These are phyloP conservation scores for Emydocephalus ijimae DNA, from an alignment of 2,113 vertebrate genomes.

Conservation along the genomic window DNA sequence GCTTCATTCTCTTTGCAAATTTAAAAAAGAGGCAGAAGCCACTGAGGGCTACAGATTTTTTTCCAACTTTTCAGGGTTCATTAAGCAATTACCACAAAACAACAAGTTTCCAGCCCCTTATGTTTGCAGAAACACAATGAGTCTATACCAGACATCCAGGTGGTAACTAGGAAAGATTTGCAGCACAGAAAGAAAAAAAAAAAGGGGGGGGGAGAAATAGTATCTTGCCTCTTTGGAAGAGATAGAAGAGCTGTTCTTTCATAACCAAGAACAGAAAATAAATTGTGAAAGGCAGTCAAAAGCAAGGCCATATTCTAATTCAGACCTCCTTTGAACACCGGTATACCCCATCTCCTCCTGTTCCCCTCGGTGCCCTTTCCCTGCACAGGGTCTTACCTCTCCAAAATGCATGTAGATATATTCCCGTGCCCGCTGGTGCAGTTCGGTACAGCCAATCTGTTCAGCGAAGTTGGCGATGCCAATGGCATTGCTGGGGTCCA, in stretches of 20 bases:
- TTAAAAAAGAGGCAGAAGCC: neutral
- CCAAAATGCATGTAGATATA: conserved; percentile 96
- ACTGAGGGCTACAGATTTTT: neutral
- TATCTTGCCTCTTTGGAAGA: neutral
- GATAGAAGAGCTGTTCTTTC: neutral
- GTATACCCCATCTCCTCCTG: too few relatives aligned
- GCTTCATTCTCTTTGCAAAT: neutral
- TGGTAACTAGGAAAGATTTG: neutral
- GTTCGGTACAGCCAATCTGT: conserved; percentile 85
- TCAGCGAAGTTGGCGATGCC: conserved; percentile 94
- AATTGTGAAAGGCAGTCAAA: neutral
- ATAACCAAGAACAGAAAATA: neutral
- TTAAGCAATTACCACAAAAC: neutral
- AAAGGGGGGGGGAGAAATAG: neutral
- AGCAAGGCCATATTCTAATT: neutral
- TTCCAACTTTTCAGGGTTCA: too few relatives aligned
- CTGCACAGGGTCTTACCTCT: conserved; percentile 70
- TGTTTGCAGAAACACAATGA: neutral
- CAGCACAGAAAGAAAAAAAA: neutral
- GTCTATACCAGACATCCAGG: neutral
- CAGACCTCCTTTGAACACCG: neutral
- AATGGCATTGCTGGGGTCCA: conserved; percentile 95
- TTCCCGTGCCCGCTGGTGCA: conserved; percentile 87
- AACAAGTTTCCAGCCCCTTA: neutral
- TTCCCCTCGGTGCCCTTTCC: neutral